Base-by-base conservation (phyloP, 2,113 vertebrate species). In the Halichoeres trimaculatus region DNA sequence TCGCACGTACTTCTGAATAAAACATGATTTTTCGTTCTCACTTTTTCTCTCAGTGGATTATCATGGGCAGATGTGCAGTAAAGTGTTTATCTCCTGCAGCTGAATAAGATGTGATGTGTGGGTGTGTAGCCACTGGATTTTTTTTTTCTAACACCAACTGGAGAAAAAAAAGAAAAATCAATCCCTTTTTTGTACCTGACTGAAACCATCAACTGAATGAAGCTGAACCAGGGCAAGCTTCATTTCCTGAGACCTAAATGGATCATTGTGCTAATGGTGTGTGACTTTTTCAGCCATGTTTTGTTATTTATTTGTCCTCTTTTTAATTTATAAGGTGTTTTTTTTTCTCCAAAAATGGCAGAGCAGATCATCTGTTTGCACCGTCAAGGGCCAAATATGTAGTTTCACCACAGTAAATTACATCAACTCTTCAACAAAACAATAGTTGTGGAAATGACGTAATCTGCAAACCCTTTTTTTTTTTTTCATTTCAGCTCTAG, bases 261-360 rank as follows among this genome's bases (percentile, higher is more conserved):
- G 70, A 19, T 20, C 22, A 0, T 36, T 26, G 69, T n/a, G 59
- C 41, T 81, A 66, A 78, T 62, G 78, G 66, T 41, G 58, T 23
- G 9, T 22, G 10, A 19, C 47, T 22, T 53, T 12, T 35, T 34
- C 19, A 26, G 41, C 41, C 8, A 17, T 38, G 34, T 59, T 76
- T 68, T 40, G 19, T 59, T 30, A 47, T 23, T 36, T 7, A 41
- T 57, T 56, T 22, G 36, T 51, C 66, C 55, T 24, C 8, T 47
- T 30, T 53, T 66, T 23, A 67, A 24, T 22, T 17, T 30, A 34
- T n/a, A 14, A 24, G 43, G 10, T 41, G 50, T 4, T 30, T 0
- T 26, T 17, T 4, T 22, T 16, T 11, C 16, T n/a, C n/a, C n/a
- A n/a, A 26, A 10, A 52, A 47, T 7, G 26, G n/a, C n/a, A 67